Evolutionary conservation across 2,888 invertebrate genomes (phyloP).

Genomic region (Athetis lepigone): DNA sequence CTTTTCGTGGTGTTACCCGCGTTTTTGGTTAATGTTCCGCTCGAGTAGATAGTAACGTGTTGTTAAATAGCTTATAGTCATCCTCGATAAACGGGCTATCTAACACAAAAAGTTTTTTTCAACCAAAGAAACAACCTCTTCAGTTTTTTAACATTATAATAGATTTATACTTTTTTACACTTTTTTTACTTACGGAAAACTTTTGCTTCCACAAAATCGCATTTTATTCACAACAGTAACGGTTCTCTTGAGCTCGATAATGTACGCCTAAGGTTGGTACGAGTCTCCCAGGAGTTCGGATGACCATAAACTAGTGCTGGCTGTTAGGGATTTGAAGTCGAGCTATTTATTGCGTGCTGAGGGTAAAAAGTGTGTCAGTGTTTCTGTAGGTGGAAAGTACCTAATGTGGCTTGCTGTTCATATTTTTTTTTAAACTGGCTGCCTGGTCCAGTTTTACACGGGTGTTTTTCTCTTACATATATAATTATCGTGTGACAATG

Average conservation of each 20-base stretch:
- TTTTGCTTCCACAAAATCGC: conserved; percentile 46
- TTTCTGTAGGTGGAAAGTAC: not conserved
- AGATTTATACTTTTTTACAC: conserved; percentile 25
- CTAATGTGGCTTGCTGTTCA: too few relatives aligned
- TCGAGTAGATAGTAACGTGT: too few relatives aligned
- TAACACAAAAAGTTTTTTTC: too few relatives aligned
- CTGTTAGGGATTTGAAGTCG: conserved; percentile 49
- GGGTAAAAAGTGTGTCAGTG: conserved; percentile 48
- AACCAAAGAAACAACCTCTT: too few relatives aligned
- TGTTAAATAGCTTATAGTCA: too few relatives aligned
- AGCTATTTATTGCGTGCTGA: conserved; percentile 44
- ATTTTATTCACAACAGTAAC: conserved; percentile 55
- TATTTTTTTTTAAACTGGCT: too few relatives aligned
- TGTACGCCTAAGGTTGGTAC: conserved; percentile 51
- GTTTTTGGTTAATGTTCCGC: too few relatives aligned
- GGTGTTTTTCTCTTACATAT: too few relatives aligned
- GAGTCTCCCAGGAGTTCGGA: conserved; percentile 56
- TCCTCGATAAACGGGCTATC: too few relatives aligned
- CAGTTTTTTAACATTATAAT: not conserved
- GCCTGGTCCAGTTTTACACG: too few relatives aligned
- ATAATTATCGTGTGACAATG: too few relatives aligned
- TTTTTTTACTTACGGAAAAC: conserved; percentile 37
- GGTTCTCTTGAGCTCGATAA: conserved; percentile 54
- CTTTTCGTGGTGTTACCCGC: too few relatives aligned
- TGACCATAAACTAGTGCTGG: conserved; percentile 59